phyloP scores from a whole-genome alignment of 1,140 invertebrate genomes.

The Eurosta solidaginis region DNA sequence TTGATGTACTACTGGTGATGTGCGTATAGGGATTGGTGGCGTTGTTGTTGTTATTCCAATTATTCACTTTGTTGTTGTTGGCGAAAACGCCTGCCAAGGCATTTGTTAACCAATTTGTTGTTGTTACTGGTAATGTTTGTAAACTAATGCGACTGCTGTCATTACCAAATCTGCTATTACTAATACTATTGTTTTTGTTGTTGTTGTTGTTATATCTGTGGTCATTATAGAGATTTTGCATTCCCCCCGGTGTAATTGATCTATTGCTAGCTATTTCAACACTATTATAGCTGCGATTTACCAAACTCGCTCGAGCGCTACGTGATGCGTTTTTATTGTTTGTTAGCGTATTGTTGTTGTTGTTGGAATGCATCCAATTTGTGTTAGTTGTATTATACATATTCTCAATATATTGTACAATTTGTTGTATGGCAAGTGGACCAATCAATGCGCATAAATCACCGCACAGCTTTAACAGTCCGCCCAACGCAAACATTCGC shows the following conservation, averaged over 20 bases:
- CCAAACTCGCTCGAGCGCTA: not conserved
- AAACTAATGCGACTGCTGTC: not conserved
- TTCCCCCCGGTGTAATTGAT: constrained; percentile 34
- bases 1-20: constrained; percentile 22
- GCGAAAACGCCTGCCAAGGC: not conserved
- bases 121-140: constrained; percentile 28
- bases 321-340: not conserved
- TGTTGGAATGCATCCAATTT: constrained; percentile 5
- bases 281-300: constrained; percentile 22
- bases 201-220: not conserved
- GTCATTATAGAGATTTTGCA: constrained; percentile 14
- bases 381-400: constrained; percentile 43
- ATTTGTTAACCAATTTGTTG: constrained; percentile 37
- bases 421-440: constrained; percentile 75
- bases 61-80: not conserved
- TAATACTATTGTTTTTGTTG: constrained; percentile 14
- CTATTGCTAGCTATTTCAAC: constrained; percentile 29
- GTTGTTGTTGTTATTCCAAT: not conserved
- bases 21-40: not conserved
- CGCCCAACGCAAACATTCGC: constrained; percentile 73
- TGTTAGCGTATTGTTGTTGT: constrained; percentile 2
- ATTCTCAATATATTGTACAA: constrained; percentile 70
- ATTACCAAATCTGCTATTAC: constrained; percentile 10
- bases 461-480: constrained; percentile 76
- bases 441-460: constrained; percentile 77